Conservation (phyloP, 2,113 vertebrate genomes). For the Pseudopodoces humilis region DNA sequence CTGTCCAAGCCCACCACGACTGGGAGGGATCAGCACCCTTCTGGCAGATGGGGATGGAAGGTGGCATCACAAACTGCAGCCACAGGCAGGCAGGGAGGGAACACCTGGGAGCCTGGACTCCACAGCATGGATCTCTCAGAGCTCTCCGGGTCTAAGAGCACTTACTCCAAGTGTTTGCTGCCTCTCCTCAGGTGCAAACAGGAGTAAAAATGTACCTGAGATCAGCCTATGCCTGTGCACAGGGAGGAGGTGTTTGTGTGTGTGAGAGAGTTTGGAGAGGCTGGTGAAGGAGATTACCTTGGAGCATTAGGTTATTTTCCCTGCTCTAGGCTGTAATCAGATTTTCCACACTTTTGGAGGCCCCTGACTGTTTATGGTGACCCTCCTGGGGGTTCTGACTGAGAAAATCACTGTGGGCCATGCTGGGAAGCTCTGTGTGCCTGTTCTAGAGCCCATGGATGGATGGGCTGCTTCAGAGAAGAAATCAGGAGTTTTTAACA, state of each 20-base stretch:
- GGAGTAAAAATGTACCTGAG: neutral
- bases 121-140: neutral
- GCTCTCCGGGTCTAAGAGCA: neutral
- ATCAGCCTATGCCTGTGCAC: neutral
- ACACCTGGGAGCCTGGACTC: fast-evolving
- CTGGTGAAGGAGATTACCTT: conserved; percentile 9
- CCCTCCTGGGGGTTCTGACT: neutral
- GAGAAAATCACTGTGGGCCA: neutral
- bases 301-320: neutral
- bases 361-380: neutral
- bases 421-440: neutral
- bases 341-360: neutral
- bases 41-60: neutral
- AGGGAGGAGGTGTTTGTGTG: neutral
- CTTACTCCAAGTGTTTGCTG: neutral
- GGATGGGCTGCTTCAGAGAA: neutral
- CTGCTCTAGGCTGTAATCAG: conserved; percentile 5
- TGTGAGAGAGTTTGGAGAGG: neutral
- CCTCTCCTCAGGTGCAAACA: neutral
- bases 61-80: neutral
- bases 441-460: neutral
- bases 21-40: neutral
- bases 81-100: neutral
- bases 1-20: neutral
- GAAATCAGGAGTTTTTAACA: neutral